A percentile compares a stretch with the other conserved stretches of the same genome.
Evolutionary conservation across 2,888 invertebrate genomes (phyloP).

Genomic region (Dolichomitus sp.): DNA sequence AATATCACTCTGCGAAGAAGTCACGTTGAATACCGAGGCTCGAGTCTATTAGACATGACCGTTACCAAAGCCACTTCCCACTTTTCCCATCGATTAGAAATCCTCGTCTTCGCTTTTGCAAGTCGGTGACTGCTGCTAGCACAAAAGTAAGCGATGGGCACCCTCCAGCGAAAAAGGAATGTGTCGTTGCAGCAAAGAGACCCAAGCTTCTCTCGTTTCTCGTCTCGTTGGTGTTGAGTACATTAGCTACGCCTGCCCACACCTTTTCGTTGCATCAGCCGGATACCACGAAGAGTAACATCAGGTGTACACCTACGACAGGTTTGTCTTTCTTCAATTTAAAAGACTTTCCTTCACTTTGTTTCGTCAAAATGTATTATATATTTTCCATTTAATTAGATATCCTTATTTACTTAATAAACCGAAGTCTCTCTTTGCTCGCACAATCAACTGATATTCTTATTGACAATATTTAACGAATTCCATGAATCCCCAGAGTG

Average conservation of each 20-base stretch:
- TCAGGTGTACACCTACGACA: conserved; percentile 49
- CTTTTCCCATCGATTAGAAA: conserved; percentile 22
- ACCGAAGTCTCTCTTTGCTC: not conserved
- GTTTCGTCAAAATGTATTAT: not conserved
- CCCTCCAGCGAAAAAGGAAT: conserved; percentile 14
- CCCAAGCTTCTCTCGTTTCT: conserved; percentile 7
- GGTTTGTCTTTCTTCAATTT: not conserved
- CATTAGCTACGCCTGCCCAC: conserved; percentile 44
- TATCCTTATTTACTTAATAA: not conserved
- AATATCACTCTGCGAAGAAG: not conserved
- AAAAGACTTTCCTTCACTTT: not conserved
- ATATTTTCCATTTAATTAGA: not conserved
- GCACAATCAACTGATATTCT: not conserved
- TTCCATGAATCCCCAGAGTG: not conserved
- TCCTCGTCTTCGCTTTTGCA: conserved; percentile 5
- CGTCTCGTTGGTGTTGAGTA: conserved; percentile 24
- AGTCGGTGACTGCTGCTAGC: not conserved
- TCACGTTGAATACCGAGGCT: conserved; percentile 28
- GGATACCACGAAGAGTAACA: conserved; percentile 18
- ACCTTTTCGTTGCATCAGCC: conserved; percentile 46
- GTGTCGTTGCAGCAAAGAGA: conserved; percentile 20
- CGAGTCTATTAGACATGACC: conserved; percentile 23
- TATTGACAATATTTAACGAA: not conserved
- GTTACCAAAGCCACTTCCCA: conserved; percentile 13
- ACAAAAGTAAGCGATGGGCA: not conserved